Evolutionary conservation across 2,113 vertebrate species (phyloP), one percentile per base, ranked within the genome.

Genomic region (Myxocyprinus asiaticus): DNA sequence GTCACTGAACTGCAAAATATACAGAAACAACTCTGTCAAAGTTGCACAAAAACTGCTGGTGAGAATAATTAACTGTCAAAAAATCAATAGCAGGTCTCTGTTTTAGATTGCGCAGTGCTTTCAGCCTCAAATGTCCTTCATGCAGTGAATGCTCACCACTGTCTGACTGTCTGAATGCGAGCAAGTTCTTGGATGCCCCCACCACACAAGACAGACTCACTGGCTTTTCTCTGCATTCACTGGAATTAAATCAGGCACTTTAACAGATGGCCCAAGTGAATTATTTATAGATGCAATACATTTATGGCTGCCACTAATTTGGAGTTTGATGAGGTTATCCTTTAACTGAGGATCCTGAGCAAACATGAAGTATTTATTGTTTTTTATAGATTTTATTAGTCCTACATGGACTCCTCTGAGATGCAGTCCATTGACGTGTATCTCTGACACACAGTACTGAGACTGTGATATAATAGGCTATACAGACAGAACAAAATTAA

Each of bases 331-430:
- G 15, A 33, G 45, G 58, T 74, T 74, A 62, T 74, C 2, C 58
- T 22, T 74, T 74, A 74, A 48, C 71, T 12, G 58, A 48, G 44
- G 58, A 74, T 74, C 44, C 45, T 62, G 58, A 56, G 58, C 44
- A 33, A 74, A 74, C 71, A 62, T 74, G 71, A 74, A 74, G 58
- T 74, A 62, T 62, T 73, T 74, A 62, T 50, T 33, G 58, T 74
- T 74, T 33, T 62, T 74, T 10, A 74, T 15, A 22, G 58, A 74
- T 74, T 50, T 74, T 44, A 74, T 74, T 74, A 48, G 58, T 62
- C 44, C 15, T 74, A 62, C 71, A 74, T 61, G 10, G 43, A 7
- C 44, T 62, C 4, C 7, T n/a, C 53, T 72, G 14, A 58, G 69
- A 72, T 8, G 5, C 42, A 45, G 10, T 2, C 17, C 4, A n/a